Evolutionary conservation across 2,888 invertebrate species (phyloP), one percentile per base, ranked within the genome.

Genomic region (Tholera decimalis): DNA sequence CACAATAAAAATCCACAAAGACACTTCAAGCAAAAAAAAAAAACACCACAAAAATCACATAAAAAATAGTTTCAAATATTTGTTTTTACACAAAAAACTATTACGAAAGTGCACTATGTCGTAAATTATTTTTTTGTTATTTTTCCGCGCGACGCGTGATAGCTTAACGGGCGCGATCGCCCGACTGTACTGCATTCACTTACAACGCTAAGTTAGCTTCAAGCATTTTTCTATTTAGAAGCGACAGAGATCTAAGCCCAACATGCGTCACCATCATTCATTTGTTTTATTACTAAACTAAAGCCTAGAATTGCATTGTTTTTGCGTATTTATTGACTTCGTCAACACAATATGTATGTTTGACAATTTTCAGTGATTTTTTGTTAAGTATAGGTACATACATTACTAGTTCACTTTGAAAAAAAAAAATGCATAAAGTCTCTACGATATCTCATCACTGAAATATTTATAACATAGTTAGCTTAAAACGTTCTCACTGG

Each of bases 1-100:
- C 73, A 72, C 62, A 63, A 69, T n/a, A 61, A 56, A 79, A 59
- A 74, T 62, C 59, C 76, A 60, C 79, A 55, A 24, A 60, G 28
- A 49, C 60, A 75, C 63, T 51, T 24, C 9, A 35, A 22, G 4
- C 41, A 22, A 35, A 62, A 60, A 54, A 61, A 55, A 66, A 73
- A 67, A 56, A 22, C 51, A 65, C 50, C 33, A 47, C 53, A 37
- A 51, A 44, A 37, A 68, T 61, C 37, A 7, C 26, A 69, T 35
- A 28, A 56, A 22, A 28, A 35, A 11, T 8, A 0, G n/a, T 11
- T 22, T 28, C 57, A 62, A n/a, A 26, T 7, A 2, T 2, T 9
- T 13, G 47, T 13, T 18, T 65, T 56, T 47, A 20, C 63, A 76
- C 71, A 24, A 55, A 68, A 75, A 76, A 51, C 72, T 62, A 44